Base-by-base conservation (phyloP, 2,113 vertebrate genomes). In the Indicator maculatus region DNA sequence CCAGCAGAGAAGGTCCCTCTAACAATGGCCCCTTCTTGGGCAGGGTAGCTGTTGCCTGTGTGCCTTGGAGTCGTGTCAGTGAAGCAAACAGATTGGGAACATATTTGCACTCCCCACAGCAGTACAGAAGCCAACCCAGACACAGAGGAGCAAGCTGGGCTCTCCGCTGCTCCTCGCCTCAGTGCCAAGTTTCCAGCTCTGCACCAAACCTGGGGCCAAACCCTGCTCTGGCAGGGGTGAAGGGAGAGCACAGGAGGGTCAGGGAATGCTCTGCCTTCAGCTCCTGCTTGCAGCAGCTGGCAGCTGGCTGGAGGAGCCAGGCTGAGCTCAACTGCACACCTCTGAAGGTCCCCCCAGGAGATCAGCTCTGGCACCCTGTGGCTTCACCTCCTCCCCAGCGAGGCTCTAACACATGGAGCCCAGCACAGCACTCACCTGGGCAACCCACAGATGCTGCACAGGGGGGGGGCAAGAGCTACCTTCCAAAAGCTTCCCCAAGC, bases 21-120 rank as follows among this genome's bases (percentile, higher is more conserved):
- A 95, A 96, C 94, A 96, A 94, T 91, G 91, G 96, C 87, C 94
- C 91, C 93, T 95, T 96, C 95, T 96, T 69, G 93, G 82, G 80
- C 92, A 90, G 76, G 14, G 17, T 66, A 1, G 90, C 91, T 91
- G 95, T 16, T 91, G 63, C 56, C 87, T 91, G 91, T 33, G 82
- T 95, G 96, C 39, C 89, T 91, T 80, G 96, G 95, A 95, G 94
- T 7, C 78, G 24, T 6, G 82, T 85, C 96, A 94, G 87, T 0
- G 15, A 53, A 63, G 64, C 91, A 71, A 96, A 92, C 96, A 96
- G 96, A 82, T 87, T 92, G 91, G 86, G 94, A 96, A 73, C 96
- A 83, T 76, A 93, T 96, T 95, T 89, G 93, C 85, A 21, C 93
- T 96, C 91, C 95, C 78, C 53, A 52, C 89, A 96, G 95, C 95